Evolutionary conservation across 1,140 invertebrate genomes (phyloP), one percentile per base, ranked within the genome.

Genomic region (Ptiloglossa arizonensis): DNA sequence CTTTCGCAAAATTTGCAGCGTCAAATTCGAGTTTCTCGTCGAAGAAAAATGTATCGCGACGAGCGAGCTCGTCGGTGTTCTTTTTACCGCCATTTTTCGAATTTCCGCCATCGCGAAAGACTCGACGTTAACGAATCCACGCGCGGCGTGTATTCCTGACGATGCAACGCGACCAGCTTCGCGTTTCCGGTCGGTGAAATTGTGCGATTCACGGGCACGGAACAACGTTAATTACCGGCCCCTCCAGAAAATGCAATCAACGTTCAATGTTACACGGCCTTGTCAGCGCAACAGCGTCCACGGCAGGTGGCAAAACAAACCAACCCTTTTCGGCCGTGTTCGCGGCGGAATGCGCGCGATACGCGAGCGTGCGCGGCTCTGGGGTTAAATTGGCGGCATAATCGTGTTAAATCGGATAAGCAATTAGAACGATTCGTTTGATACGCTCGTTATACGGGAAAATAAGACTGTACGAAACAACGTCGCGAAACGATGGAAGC

Each of bases 221-320:
- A 48, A 57, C 69, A 52, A 60, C 64, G 69, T 83, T 83, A 83
- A 83, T 83, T 74, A 50, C 38, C 68, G 27, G 13, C 56, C n/a
- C 76, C 77, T 75, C 41, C 35, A 69, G 81, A 71, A 83, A 83
- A 83, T 70, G 69, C 62, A 64, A 80, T 83, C 76, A 79, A 17
- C 71, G 15, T 27, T 52, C 50, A 59, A 48, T 29, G 75, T 62
- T 62, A 50, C 50, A 60, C 41, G 62, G 41, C 19, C 54, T 13
- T 52, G 50, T 63, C 60, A 60, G 50, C 57, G 13, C 15, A 44
- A 29, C 29, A 13, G 17, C 63, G 2, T 17, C 11, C 56, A 1
- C 19, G 35, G 35, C 71, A 29, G 70, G 44, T 54, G 71, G 27
- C 71, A 54, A 74, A 74, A 74, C 71, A 74, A 74, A 74, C 71